Percentiles rank a stretch among this genome's conserved stretches.
Conservation (phyloP, 2,797 vertebrate species). For the Pseudopleuronectes americanus region DNA sequence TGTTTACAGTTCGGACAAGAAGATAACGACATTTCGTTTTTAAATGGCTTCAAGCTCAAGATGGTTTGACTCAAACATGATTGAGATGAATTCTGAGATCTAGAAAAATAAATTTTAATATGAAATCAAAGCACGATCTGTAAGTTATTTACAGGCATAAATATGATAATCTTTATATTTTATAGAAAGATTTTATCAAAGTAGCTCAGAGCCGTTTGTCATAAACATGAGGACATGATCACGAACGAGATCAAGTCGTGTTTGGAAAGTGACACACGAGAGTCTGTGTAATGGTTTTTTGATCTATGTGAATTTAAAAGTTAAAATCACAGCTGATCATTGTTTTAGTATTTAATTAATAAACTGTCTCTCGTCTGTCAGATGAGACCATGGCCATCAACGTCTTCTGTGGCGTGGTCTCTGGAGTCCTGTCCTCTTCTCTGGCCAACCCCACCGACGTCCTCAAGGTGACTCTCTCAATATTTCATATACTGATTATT, state of each 20-base stretch:
- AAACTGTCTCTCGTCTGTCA: conserved; percentile 64
- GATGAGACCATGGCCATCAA: conserved; percentile 97
- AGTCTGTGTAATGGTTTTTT: not conserved
- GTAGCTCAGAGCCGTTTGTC: too few relatives aligned
- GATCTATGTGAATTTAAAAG: not conserved
- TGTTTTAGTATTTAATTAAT: not conserved
- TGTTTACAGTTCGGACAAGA: too few relatives aligned
- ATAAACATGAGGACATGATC: too few relatives aligned
- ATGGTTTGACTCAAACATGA: too few relatives aligned
- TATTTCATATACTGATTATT: too few relatives aligned
- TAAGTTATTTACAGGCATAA: too few relatives aligned
- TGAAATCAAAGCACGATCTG: too few relatives aligned
- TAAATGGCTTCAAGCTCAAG: too few relatives aligned
- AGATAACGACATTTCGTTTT: too few relatives aligned
- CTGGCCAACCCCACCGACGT: conserved; percentile 96
- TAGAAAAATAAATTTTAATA: too few relatives aligned
- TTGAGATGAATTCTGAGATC: too few relatives aligned
- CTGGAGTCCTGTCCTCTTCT: conserved; percentile 93
- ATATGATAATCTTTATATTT: not conserved
- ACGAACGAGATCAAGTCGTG: not conserved
- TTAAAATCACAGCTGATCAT: not conserved
- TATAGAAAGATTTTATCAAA: not conserved
- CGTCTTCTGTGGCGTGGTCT: conserved; percentile 94
- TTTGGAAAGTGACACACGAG: conserved; percentile 6
- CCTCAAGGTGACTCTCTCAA: conserved; percentile 86